Conservation (phyloP, 2,888 invertebrate species). For the Drosophila paramelanica region DNA sequence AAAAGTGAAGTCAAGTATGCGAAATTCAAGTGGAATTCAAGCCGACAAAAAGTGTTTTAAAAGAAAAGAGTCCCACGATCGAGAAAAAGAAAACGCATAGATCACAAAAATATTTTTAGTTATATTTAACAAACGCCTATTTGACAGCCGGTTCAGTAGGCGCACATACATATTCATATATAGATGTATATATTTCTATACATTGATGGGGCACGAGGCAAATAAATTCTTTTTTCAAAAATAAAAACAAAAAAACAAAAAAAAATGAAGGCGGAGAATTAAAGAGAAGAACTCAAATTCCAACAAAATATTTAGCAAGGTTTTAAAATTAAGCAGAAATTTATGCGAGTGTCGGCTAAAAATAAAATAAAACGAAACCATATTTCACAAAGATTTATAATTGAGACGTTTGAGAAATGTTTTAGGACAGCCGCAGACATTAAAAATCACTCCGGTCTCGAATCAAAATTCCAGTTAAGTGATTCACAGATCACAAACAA, state of each 20-base stretch:
- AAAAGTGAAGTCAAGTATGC: slow-evolving; percentile 14
- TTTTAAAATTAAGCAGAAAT: slow-evolving; percentile 37
- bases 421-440: slow-evolving; percentile 11
- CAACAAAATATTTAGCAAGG: slow-evolving; percentile 49
- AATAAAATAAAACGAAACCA: slow-evolving; percentile 20
- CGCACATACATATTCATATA: not conserved
- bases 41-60: slow-evolving; percentile 8
- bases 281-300: too few species aligned
- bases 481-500: not conserved
- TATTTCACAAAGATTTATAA: slow-evolving; percentile 6
- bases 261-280: not conserved
- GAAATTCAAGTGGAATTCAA: slow-evolving; percentile 1
- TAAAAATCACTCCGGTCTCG: not conserved
- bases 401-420: slow-evolving; percentile 24
- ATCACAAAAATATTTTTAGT: slow-evolving; percentile 28
- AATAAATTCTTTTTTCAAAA: slow-evolving; percentile 44
- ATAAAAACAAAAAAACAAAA: slow-evolving; percentile 18
- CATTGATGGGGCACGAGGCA: slow-evolving; percentile 42
- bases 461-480: not conserved
- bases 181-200: slow-evolving; percentile 15
- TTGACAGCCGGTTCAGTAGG: slow-evolving; percentile 33
- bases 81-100: slow-evolving; percentile 8
- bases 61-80: slow-evolving; percentile 2
- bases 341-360: slow-evolving; percentile 19
- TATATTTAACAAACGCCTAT: slow-evolving; percentile 19